Percentiles rank a stretch among this genome's conserved stretches.
phyloP scores from a whole-genome alignment of 2,113 vertebrate species.

The Notothenia rossii region DNA sequence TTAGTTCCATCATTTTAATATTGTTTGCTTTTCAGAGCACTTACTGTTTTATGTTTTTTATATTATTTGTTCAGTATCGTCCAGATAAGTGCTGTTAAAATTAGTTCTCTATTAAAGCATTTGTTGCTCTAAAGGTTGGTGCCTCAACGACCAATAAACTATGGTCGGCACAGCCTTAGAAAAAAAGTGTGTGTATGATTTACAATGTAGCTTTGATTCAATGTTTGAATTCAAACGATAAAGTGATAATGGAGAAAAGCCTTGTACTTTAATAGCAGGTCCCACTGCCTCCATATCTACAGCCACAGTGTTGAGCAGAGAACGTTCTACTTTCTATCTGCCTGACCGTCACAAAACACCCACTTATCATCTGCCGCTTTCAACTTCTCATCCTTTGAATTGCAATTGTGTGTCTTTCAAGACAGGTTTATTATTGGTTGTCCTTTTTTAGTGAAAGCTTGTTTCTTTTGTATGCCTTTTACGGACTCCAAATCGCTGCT shows the following conservation, averaged over 20 bases:
- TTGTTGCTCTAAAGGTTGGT: slow-evolving; percentile 30
- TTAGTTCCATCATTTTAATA: slow-evolving; percentile 41
- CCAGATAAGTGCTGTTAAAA: slow-evolving; percentile 40
- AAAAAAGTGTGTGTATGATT: slow-evolving; percentile 32
- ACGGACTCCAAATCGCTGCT: slow-evolving; percentile 80
- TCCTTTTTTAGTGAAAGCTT: slow-evolving; percentile 59
- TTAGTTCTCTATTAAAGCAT: slow-evolving; percentile 18
- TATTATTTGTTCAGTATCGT: slow-evolving; percentile 32
- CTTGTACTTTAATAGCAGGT: slow-evolving; percentile 57
- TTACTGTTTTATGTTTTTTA: slow-evolving; percentile 57
- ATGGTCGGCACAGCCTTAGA: slow-evolving; percentile 46
- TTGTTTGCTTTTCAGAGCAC: slow-evolving; percentile 70
- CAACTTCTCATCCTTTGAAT: slow-evolving; percentile 53
- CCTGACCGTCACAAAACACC: slow-evolving; percentile 51
- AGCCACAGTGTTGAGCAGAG: slow-evolving; percentile 67
- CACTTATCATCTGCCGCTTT: slow-evolving; percentile 53
- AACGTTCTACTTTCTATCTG: slow-evolving; percentile 44
- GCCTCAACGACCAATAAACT: slow-evolving; percentile 36
- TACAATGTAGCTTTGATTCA: slow-evolving; percentile 43
- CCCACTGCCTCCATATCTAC: slow-evolving; percentile 69
- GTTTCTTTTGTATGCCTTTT: slow-evolving; percentile 78
- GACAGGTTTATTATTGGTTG: slow-evolving; percentile 46
- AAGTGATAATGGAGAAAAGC: slow-evolving; percentile 52
- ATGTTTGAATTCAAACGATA: slow-evolving; percentile 18
- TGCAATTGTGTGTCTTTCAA: slow-evolving; percentile 41